Base-by-base conservation (phyloP, 1,140 invertebrate genomes). In the Nixonia krombeini region DNA sequence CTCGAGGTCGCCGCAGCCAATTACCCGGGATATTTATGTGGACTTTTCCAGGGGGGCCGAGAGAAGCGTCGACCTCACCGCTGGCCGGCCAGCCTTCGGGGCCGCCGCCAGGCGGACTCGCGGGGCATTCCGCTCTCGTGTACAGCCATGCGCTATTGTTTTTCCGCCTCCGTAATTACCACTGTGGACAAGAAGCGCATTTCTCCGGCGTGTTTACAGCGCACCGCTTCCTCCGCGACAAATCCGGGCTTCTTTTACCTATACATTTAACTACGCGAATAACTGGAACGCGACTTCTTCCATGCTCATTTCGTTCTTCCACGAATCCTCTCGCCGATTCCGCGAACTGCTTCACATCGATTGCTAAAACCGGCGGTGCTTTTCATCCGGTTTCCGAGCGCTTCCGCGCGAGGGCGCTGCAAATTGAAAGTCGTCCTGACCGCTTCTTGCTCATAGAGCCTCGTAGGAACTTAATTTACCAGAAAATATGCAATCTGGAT, bases 401-500 rank as follows among this genome's bases (percentile, higher is more conserved):
- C 51, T 53, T 61, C 51, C 61, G 53, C 49, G 58, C 42, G 55
- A 67, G n/a, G 57, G 38, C 44, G 31, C 44, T 42, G 52, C 47
- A 65, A 70, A 70, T 70, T 65, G 63, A 67, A 62, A 71, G 58
- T 63, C 58, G 37, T 28, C 29, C 9, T 26, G 31, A 25, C 47
- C 66, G 70, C 50, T 70, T 72, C 65, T 72, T 67, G 55, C 64
- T 49, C 58, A 44, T 47, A 45, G 59, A 47, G 57, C 70, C 52
- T 51, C 62, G 67, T 61, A 66, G 78, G 72, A 79, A 78, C 74
- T 82, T 83, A 82, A 83, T 82, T 76, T 78, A 82, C 72, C 80
- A 81, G 81, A 83, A 82, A 83, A 83, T 82, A 81, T 81, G 81
- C 81, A 83, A 83, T 83, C 78, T 81, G 73, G 78, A 80, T 83